Evolutionary conservation across 2,888 invertebrate genomes (phyloP).

Genomic region (Drosophila buzzatii): DNA sequence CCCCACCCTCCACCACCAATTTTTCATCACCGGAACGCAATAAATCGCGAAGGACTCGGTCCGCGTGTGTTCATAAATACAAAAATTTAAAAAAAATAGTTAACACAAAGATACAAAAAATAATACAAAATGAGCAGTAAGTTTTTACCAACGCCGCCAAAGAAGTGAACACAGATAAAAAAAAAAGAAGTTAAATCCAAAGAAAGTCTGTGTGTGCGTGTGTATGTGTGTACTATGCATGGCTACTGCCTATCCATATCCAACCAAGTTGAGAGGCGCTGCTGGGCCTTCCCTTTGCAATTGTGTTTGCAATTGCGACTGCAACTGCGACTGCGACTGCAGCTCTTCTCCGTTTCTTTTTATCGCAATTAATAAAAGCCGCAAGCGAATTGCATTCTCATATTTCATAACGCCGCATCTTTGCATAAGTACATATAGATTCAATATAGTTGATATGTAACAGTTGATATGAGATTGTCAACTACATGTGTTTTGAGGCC

Average conservation of each 20-base stretch:
- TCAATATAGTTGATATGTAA: slow-evolving; percentile 26
- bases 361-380: slow-evolving; percentile 52
- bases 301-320: slow-evolving; percentile 9
- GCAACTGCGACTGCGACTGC: slow-evolving; percentile 40
- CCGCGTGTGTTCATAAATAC: slow-evolving; percentile 57
- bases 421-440: slow-evolving; percentile 27
- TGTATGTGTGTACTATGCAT: slow-evolving; percentile 58
- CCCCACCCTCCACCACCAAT: slow-evolving; percentile 63
- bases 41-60: slow-evolving; percentile 61
- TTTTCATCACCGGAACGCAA: slow-evolving; percentile 44
- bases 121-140: slow-evolving; percentile 78
- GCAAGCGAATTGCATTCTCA: slow-evolving; percentile 57
- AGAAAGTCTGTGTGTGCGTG: slow-evolving; percentile 57
- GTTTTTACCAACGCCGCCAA: slow-evolving; percentile 50
- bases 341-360: slow-evolving; percentile 26
- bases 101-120: slow-evolving; percentile 33
- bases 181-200: slow-evolving; percentile 41
- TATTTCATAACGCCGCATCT: slow-evolving; percentile 64
- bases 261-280: slow-evolving; percentile 35
- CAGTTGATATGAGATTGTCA: slow-evolving; percentile 17
- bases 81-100: slow-evolving; percentile 25
- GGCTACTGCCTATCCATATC: slow-evolving; percentile 51
- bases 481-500: slow-evolving; percentile 41
- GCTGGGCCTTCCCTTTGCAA: slow-evolving; percentile 21
- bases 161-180: slow-evolving; percentile 50